Evolutionary conservation across 2,888 invertebrate species (phyloP).

Genomic region (Conomelus anceps): DNA sequence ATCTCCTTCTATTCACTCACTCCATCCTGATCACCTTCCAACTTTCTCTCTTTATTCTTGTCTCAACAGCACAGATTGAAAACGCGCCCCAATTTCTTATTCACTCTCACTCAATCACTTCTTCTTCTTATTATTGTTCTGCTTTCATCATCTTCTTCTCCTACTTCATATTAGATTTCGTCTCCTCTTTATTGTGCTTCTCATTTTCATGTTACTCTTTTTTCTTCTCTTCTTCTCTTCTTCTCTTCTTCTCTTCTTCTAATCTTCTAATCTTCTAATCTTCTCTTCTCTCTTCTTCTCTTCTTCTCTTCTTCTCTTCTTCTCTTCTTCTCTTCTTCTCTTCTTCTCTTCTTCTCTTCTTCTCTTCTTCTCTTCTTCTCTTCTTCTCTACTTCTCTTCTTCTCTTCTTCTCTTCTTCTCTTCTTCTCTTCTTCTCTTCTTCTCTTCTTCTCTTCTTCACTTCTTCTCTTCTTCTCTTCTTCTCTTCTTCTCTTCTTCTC

Average conservation of each 20-base stretch:
- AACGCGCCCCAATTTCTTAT: no score
- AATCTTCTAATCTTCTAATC: background rate
- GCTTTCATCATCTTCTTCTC: background rate
- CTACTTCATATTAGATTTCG: background rate
- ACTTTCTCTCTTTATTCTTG: no score
- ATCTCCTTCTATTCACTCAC: background rate
- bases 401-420: background rate
- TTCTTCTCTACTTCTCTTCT: background rate
- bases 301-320: no score
- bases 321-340: no score
- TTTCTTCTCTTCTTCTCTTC: background rate
- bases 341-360: no score
- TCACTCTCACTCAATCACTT: background rate
- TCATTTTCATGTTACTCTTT: no score
- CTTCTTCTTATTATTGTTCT: background rate
- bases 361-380: background rate
- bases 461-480: background rate
- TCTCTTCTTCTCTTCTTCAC: background rate
- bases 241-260: background rate
- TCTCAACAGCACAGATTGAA: no score
- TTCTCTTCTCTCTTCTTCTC: background rate
- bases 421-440: background rate
- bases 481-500: background rate
- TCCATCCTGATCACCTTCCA: no score
- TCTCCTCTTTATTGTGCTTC: no score